Conservation (phyloP, 37 sponge, comb jelly and placozoan genomes). For the Amphimedon queenslandica region DNA sequence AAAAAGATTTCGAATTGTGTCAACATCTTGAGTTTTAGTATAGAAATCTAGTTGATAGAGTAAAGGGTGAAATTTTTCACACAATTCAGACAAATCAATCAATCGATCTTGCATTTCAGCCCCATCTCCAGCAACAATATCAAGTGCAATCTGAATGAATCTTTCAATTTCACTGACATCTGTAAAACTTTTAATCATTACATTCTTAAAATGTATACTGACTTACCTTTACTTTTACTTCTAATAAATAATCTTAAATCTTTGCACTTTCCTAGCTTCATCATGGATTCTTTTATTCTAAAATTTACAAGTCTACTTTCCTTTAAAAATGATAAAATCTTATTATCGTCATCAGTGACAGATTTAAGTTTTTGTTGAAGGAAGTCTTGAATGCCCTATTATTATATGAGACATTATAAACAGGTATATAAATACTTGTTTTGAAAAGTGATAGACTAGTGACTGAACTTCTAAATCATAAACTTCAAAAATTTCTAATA, state of each 20-base stretch:
- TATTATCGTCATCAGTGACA: not conserved
- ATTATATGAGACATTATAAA: too few relatives aligned
- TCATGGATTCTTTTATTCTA: not conserved
- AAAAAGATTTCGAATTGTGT: not conserved
- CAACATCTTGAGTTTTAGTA: not conserved
- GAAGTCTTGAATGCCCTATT: too few relatives aligned
- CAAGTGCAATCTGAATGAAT: not conserved
- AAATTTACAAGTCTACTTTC: not conserved
- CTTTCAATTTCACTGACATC: not conserved
- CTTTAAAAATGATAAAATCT: not conserved
- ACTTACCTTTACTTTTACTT: not conserved
- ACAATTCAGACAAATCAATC: not conserved
- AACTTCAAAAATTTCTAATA: too few relatives aligned
- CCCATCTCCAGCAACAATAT: not conserved
- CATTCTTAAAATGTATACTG: not conserved
- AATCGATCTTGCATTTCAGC: not conserved
- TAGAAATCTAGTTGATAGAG: not conserved
- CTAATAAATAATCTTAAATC: not conserved
- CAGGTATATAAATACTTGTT: too few relatives aligned
- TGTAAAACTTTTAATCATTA: not conserved
- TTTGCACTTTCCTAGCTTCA: not conserved
- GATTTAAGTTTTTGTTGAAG: not conserved
- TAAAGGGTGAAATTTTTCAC: not conserved
- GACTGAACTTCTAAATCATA: too few relatives aligned
- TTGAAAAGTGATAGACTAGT: too few relatives aligned